Evolutionary conservation across 92 coral and sea anemone genomes (phyloP).

Genomic region (Montipora capitata): DNA sequence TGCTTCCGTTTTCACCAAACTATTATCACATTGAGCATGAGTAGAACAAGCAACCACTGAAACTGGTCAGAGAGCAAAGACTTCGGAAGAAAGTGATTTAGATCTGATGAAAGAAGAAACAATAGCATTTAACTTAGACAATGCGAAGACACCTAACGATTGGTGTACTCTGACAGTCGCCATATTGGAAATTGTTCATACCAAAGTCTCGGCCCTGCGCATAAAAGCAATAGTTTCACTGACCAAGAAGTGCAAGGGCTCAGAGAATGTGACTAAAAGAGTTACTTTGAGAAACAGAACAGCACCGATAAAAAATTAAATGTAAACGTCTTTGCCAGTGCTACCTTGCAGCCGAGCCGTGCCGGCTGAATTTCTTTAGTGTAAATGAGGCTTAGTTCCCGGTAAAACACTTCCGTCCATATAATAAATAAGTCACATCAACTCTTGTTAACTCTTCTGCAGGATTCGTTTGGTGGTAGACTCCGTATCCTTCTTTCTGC

Average conservation of each 20-base stretch:
- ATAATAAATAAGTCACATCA: too few species aligned
- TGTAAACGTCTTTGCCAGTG: not conserved
- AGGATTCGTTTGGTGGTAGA: conserved; percentile 95
- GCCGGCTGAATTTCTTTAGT: not conserved
- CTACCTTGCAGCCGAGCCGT: not conserved
- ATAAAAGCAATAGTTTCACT: not conserved
- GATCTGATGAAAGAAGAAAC: too few species aligned
- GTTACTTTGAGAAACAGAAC: not conserved
- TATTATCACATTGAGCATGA: not conserved
- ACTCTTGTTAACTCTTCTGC: not conserved
- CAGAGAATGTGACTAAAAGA: not conserved
- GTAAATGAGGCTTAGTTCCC: not conserved
- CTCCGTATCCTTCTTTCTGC: conserved; percentile 93
- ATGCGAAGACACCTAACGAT: too few species aligned
- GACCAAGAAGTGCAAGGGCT: not conserved
- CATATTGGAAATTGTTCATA: too few species aligned
- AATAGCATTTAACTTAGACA: too few species aligned
- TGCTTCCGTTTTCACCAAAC: not conserved
- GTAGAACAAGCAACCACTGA: not conserved
- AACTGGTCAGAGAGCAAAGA: not conserved
- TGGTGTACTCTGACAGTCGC: too few species aligned
- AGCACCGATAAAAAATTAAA: not conserved
- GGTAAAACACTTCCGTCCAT: too few species aligned
- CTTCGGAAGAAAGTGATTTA: too few species aligned
- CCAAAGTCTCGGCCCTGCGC: not conserved